Evolutionary conservation across 2,797 vertebrate genomes (phyloP).

Genomic region (Lagorchestes hirsutus): DNA sequence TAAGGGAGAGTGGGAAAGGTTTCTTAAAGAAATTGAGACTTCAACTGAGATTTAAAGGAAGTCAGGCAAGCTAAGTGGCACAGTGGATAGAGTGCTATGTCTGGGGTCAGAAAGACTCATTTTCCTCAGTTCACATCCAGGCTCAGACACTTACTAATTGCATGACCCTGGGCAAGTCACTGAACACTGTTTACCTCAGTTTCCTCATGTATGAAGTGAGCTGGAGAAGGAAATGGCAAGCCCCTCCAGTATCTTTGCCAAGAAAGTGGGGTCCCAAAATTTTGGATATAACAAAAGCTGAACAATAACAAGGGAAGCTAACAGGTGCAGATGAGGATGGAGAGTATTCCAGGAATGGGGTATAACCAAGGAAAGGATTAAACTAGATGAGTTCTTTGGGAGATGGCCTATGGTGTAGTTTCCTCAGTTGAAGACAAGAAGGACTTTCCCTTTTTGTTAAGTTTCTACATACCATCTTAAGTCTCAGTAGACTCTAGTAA

Average conservation of each 20-base stretch:
- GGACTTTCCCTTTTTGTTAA: too few species aligned
- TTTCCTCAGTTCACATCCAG: neutral
- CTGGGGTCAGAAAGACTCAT: neutral
- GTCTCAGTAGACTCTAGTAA: too few species aligned
- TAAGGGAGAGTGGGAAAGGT: neutral
- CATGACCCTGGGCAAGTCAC: neutral
- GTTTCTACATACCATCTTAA: too few species aligned
- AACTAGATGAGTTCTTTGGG: neutral
- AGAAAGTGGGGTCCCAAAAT: neutral
- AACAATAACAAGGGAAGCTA: neutral
- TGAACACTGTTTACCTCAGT: neutral
- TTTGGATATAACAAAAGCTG: neutral
- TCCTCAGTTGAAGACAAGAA: too few species aligned
- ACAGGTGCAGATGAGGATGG: neutral
- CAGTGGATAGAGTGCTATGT: neutral
- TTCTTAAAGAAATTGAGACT: neutral
- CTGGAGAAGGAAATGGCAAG: neutral
- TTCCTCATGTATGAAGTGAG: neutral
- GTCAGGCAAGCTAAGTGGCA: neutral
- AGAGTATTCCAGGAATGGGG: neutral
- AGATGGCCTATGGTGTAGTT: too few species aligned
- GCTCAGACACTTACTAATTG: neutral
- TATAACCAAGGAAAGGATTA: neutral
- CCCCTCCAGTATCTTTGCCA: neutral
- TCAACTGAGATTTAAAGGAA: neutral